phyloP scores from a whole-genome alignment of 2,888 invertebrate species.

The Patella pellucida region DNA sequence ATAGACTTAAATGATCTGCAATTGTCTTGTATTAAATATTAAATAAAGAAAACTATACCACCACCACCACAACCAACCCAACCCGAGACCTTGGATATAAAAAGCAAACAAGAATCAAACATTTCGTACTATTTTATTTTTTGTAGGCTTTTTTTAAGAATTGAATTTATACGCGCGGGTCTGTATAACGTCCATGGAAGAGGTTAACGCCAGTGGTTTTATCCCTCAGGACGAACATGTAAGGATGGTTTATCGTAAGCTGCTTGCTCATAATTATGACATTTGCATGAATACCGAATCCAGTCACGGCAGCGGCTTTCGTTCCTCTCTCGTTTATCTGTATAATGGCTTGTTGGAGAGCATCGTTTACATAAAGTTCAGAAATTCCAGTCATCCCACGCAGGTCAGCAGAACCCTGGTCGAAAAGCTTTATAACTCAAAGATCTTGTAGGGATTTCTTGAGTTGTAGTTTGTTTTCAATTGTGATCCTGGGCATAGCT shows the following conservation, averaged over 20 bases:
- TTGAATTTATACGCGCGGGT: not conserved
- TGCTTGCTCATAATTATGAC: constrained; percentile 12
- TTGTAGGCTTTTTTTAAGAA: too few relatives aligned
- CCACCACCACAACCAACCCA: too few relatives aligned
- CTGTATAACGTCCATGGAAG: not conserved
- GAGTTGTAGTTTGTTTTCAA: constrained; percentile 35
- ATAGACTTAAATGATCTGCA: too few relatives aligned
- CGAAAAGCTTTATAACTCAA: constrained; percentile 45
- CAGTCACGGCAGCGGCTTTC: constrained; percentile 52
- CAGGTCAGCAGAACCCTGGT: constrained; percentile 44
- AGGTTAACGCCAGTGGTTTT: not conserved
- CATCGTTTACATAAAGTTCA: constrained; percentile 41
- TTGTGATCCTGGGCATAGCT: constrained; percentile 43
- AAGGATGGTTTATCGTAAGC: not conserved
- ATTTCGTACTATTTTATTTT: too few relatives aligned
- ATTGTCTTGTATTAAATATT: too few relatives aligned
- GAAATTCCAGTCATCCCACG: constrained; percentile 41
- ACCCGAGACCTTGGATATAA: too few relatives aligned
- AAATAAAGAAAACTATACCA: too few relatives aligned
- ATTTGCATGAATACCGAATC: constrained; percentile 25
- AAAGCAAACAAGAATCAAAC: too few relatives aligned
- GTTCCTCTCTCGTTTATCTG: constrained; percentile 58
- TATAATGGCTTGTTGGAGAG: constrained; percentile 59
- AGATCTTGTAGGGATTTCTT: constrained; percentile 31
- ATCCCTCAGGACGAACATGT: constrained; percentile 4